These are phyloP conservation scores for Philereme transversata DNA, from an alignment of 2,888 invertebrate species.

Conservation along the genomic window DNA sequence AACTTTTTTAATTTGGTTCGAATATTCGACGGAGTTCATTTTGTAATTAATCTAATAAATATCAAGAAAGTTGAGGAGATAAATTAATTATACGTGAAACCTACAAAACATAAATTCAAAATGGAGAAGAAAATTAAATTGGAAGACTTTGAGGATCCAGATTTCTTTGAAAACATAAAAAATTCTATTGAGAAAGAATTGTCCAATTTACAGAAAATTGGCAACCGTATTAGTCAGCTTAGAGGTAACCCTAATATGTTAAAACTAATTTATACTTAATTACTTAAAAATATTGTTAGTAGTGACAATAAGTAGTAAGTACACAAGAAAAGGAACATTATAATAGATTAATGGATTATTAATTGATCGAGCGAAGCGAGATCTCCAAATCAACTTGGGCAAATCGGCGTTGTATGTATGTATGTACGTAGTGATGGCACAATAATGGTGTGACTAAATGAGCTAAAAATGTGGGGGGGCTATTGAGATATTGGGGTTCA, in stretches of 20 bases:
- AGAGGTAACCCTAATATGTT: conserved; percentile 52
- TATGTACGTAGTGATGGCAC: too few relatives aligned
- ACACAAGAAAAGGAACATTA: too few relatives aligned
- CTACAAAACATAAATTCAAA: conserved; percentile 18
- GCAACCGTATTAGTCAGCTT: conserved; percentile 66
- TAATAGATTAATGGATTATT: too few relatives aligned
- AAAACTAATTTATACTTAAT: neutral
- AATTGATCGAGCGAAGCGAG: too few relatives aligned
- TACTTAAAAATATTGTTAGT: too few relatives aligned
- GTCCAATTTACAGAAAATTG: conserved; percentile 63
- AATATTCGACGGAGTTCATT: conserved; percentile 29
- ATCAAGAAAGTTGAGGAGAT: conserved; percentile 23
- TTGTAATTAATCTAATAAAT: conserved; percentile 23
- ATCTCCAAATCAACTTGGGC: too few relatives aligned
- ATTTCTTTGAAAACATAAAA: conserved; percentile 54
- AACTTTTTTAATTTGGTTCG: conserved; percentile 41
- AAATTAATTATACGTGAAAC: conserved; percentile 19
- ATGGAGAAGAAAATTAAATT: conserved; percentile 44
- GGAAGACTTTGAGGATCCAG: conserved; percentile 51
- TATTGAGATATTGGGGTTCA: too few relatives aligned
- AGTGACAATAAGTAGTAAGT: too few relatives aligned
- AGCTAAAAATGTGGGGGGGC: too few relatives aligned
- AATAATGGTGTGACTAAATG: too few relatives aligned
- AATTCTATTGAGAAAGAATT: conserved; percentile 60
- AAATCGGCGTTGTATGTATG: too few relatives aligned